Percentiles rank a stretch among this genome's conserved stretches.
phyloP scores from a whole-genome alignment of 2,888 invertebrate species.

The Pseudeuparius sepicola region DNA sequence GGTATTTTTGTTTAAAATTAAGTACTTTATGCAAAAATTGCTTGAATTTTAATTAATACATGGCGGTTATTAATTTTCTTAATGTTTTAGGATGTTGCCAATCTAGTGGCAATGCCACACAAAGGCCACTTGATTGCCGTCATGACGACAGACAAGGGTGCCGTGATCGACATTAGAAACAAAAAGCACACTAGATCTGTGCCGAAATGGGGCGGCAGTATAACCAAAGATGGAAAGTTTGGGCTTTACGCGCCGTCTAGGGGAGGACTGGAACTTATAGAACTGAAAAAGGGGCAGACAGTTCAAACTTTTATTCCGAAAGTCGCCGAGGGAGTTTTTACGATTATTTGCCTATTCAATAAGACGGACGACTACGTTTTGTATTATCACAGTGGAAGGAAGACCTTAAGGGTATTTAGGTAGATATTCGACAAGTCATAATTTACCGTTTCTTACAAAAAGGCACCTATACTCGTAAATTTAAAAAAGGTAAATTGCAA shows the following conservation, averaged over 20 bases:
- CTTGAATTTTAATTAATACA: too few relatives aligned
- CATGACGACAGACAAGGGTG: slow-evolving; percentile 82
- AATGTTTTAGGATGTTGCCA: slow-evolving; percentile 55
- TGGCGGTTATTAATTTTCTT: too few relatives aligned
- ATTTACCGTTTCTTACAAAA: neutral
- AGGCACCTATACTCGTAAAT: too few relatives aligned
- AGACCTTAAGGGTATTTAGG: slow-evolving; percentile 88
- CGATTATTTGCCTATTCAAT: slow-evolving; percentile 89
- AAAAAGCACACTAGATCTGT: slow-evolving; percentile 82
- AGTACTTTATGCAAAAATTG: too few relatives aligned
- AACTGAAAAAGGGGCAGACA: slow-evolving; percentile 80
- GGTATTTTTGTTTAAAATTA: too few relatives aligned
- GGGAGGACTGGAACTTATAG: slow-evolving; percentile 89
- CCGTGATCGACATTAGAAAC: slow-evolving; percentile 79
- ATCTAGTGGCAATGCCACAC: slow-evolving; percentile 71
- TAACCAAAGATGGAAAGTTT: slow-evolving; percentile 77
- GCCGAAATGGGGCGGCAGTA: slow-evolving; percentile 85
- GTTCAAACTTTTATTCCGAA: slow-evolving; percentile 86
- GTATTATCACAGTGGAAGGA: slow-evolving; percentile 93
- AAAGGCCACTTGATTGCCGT: slow-evolving; percentile 79
- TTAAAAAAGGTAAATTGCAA: too few relatives aligned
- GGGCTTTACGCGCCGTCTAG: slow-evolving; percentile 85
- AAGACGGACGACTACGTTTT: slow-evolving; percentile 90
- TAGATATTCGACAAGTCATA: slow-evolving; percentile 36
- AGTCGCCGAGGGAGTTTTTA: slow-evolving; percentile 95